Evolutionary conservation across 2,113 vertebrate genomes (phyloP).

Genomic region (Tamias sibiricus): DNA sequence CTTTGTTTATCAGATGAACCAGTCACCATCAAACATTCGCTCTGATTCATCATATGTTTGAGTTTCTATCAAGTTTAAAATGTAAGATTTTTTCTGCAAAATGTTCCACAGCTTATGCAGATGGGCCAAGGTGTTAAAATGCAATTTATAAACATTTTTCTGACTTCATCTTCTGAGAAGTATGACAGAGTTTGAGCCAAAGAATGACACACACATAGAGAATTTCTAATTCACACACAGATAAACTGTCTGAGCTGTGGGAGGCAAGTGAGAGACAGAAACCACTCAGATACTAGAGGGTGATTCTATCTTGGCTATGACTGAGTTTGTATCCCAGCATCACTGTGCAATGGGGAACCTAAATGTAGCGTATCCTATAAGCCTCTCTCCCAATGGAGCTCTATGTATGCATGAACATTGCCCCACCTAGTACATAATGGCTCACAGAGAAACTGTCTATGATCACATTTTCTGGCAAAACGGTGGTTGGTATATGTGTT

Average conservation of each 20-base stretch:
- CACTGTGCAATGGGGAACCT: not conserved
- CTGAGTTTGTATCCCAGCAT: not conserved
- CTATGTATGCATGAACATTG: not conserved
- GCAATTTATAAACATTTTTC: not conserved
- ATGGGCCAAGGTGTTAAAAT: not conserved
- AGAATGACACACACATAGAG: not conserved
- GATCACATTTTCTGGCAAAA: not conserved
- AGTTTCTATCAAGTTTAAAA: not conserved
- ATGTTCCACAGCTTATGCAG: not conserved
- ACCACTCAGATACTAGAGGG: not conserved
- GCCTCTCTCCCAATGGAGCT: not conserved
- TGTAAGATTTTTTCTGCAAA: not conserved
- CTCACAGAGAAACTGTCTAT: not conserved
- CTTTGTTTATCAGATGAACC: not conserved
- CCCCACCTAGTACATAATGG: not conserved
- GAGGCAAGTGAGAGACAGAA: not conserved
- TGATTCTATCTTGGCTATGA: not conserved
- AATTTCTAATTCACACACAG: not conserved
- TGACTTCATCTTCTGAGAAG: not conserved
- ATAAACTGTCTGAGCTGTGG: not conserved
- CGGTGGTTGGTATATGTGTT: not conserved
- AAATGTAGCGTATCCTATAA: not conserved
- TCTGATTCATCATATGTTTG: not conserved
- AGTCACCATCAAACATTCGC: not conserved
- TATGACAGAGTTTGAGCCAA: not conserved